Conservation (phyloP, 1,140 invertebrate genomes). For the Drosophila cardini region DNA sequence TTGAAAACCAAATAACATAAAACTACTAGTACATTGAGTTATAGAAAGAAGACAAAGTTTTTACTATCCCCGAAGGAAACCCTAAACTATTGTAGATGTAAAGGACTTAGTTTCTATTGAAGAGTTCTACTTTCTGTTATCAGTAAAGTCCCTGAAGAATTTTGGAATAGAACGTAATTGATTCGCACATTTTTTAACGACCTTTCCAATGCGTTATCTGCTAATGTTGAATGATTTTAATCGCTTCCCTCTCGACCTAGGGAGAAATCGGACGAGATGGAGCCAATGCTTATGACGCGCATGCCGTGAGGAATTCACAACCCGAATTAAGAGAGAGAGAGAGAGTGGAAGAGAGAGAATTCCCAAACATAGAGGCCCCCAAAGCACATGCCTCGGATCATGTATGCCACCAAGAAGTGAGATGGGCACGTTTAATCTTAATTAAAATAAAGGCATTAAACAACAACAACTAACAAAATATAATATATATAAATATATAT, state of each 20-base stretch:
- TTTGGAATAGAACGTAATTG: neutral
- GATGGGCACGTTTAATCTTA: conserved; percentile 49
- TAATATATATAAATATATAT: conserved; percentile 22
- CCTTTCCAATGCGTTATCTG: conserved; percentile 28
- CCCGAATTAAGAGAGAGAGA: neutral
- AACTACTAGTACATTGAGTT: too few species aligned
- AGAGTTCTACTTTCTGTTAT: neutral
- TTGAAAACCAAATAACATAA: too few species aligned
- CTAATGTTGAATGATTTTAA: conserved; percentile 21
- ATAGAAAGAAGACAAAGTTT: too few species aligned
- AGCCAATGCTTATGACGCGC: conserved; percentile 26
- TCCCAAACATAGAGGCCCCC: neutral
- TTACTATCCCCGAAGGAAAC: too few species aligned
- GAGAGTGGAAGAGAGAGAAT: conserved; percentile 1
- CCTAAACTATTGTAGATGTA: too few species aligned
- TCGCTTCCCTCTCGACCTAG: conserved; percentile 32
- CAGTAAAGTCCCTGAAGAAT: neutral
- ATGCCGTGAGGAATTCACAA: conserved; percentile 19
- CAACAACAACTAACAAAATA: conserved; percentile 10
- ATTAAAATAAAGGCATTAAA: conserved; percentile 49
- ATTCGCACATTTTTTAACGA: conserved; percentile 26
- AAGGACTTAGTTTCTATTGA: too few species aligned
- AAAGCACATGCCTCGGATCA: conserved; percentile 22
- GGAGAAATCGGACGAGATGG: neutral
- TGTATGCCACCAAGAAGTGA: conserved; percentile 24